Conservation (phyloP, 2,888 invertebrate genomes). For the Drosophila emarginata region DNA sequence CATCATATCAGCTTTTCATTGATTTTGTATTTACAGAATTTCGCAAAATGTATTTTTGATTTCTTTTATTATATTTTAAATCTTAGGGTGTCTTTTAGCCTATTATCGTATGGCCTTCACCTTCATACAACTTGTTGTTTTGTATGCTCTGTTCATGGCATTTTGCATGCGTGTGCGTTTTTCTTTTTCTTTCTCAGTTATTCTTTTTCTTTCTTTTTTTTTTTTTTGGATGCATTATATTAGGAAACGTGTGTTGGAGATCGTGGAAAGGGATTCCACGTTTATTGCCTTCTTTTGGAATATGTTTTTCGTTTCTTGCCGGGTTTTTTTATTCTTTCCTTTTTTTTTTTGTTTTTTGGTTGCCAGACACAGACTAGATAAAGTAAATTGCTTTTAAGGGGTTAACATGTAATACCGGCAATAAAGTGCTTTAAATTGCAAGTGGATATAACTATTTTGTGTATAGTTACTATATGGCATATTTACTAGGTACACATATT, state of each 20-base stretch:
- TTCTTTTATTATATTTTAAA: neutral
- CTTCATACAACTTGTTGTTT: neutral
- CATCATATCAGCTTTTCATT: no score
- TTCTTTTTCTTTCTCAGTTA: conserved; percentile 31
- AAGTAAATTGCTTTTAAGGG: conserved; percentile 54
- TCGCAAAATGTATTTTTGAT: no score
- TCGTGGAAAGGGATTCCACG: conserved; percentile 3
- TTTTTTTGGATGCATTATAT: conserved; percentile 59
- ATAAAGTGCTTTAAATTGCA: neutral
- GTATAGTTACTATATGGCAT: neutral
- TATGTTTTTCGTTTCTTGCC: conserved; percentile 37
- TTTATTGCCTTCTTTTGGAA: conserved; percentile 38
- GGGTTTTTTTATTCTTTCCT: conserved; percentile 2
- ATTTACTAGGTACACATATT: neutral
- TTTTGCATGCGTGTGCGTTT: conserved; percentile 52
- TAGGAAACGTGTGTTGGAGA: conserved; percentile 38
- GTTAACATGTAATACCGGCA: conserved; percentile 24
- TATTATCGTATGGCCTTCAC: neutral
- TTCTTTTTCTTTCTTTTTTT: neutral
- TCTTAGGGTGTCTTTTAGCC: conserved; percentile 31
- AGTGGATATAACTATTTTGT: neutral
- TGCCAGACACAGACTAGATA: conserved; percentile 39
- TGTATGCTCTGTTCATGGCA: conserved; percentile 36
- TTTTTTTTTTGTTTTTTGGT: conserved; percentile 12
- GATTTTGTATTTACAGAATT: no score